Evolutionary conservation across 2,797 vertebrate genomes (phyloP).

Genomic region (Alexandromys oeconomus): DNA sequence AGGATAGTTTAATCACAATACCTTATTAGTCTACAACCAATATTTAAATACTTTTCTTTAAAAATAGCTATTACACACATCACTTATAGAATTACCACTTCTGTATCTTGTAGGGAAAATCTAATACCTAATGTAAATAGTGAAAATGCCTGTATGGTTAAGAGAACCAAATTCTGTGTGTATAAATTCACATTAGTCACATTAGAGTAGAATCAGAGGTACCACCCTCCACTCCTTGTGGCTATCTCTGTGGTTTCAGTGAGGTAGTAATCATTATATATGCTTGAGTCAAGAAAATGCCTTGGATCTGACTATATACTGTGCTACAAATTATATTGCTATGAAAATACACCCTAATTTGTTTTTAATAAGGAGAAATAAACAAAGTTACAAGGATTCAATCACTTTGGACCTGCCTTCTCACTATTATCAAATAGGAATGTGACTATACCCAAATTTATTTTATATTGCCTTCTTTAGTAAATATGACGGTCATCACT

Average conservation of each 20-base stretch:
- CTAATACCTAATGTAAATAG: background rate
- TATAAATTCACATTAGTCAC: background rate
- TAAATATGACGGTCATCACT: background rate
- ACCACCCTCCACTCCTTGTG: background rate
- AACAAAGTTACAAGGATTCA: background rate
- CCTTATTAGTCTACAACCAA: background rate
- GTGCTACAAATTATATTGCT: background rate
- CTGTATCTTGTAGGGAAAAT: background rate
- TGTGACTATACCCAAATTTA: background rate
- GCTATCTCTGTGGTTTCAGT: background rate
- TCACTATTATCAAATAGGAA: background rate
- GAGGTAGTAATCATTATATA: background rate
- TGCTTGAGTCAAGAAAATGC: conserved; percentile 17
- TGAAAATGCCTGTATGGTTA: background rate
- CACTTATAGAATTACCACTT: background rate
- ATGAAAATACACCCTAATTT: conserved; percentile 31
- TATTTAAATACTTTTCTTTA: conserved; percentile 4
- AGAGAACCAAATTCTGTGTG: background rate
- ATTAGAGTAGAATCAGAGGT: background rate
- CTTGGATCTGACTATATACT: background rate
- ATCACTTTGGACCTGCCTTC: background rate
- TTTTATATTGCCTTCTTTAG: background rate
- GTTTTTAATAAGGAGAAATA: background rate
- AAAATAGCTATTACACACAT: background rate
- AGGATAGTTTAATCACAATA: background rate